Evolutionary conservation across 1,140 invertebrate genomes (phyloP), one percentile per base, ranked within the genome.

Genomic region (Apocrypta bakeri): DNA sequence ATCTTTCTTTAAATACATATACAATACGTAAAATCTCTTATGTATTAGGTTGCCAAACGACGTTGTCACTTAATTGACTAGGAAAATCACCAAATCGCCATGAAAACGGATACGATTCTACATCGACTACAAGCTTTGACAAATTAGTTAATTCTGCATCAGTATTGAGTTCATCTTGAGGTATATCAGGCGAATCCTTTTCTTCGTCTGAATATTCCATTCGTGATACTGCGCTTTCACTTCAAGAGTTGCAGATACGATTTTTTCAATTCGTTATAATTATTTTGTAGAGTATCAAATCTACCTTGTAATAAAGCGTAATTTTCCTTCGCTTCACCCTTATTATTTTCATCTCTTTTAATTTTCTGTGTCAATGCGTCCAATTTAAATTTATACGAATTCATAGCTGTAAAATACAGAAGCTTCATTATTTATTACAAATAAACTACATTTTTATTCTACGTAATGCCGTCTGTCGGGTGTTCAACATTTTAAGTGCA

Each of bases 341-440:
- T 17, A 24, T 72, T 40, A 9, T 37, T 40, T 37, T 72, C 69
- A 24, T 72, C 69, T 72, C 37, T 72, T 25, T n/a, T 40, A 37
- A 40, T 25, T 72, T 72, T 40, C 37, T 72, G 31, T 1, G 7
- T 72, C 8, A 37, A 24, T 8, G 33, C 69, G 1, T 72, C 33
- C 31, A 72, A n/a, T 9, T 72, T 72, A 11, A 72, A 7, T 72
- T 40, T 72, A 24, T 72, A 72, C 9, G 37, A 33, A 40, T 69
- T 33, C 68, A 72, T 72, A 11, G 69, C 69, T 72, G 24, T 11
- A 72, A 72, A 72, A 72, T 27, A 31, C 29, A 29, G 27, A 9
- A 68, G n/a, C n/a, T n/a, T n/a, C n/a, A n/a, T n/a, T n/a, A n/a
- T n/a, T n/a, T n/a, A n/a, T n/a, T n/a, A n/a, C n/a, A n/a, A n/a